A percentile compares a stretch with the other conserved stretches of the same genome.
These are phyloP conservation scores for Cataglyphis albicans DNA, from an alignment of 2,888 invertebrate genomes.

Conservation along the genomic window DNA sequence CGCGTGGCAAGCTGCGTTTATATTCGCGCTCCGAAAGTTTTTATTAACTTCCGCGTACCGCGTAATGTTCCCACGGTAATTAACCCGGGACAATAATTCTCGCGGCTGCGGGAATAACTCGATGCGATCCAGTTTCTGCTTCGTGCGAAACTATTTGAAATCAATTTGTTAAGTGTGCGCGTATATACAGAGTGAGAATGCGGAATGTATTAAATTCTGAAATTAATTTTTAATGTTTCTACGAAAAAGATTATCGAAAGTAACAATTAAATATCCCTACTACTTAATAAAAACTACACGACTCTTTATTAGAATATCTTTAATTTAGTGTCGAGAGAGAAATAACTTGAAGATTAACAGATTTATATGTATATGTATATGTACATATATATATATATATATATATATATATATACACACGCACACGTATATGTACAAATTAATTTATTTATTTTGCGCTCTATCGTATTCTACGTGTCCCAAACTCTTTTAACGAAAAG, in stretches of 20 bases:
- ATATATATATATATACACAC: not conserved
- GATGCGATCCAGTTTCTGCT: conserved; percentile 47
- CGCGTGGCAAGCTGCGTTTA: conserved; percentile 48
- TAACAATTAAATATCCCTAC: conserved; percentile 3
- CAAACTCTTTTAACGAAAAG: not conserved
- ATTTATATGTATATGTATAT: no score
- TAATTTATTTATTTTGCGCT: not conserved
- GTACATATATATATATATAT: not conserved
- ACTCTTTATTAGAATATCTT: not conserved
- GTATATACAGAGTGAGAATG: conserved; percentile 13
- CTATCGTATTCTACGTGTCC: not conserved
- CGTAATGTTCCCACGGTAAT: conserved; percentile 57
- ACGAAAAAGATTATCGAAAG: not conserved
- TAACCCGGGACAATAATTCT: conserved; percentile 57
- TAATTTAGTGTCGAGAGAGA: not conserved
- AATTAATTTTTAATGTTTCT: conserved; percentile 32
- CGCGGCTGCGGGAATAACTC: conserved; percentile 51
- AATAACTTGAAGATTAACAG: not conserved
- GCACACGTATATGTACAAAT: no score
- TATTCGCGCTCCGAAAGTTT: conserved; percentile 57
- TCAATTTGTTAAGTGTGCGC: conserved; percentile 54
- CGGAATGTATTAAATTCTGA: not conserved
- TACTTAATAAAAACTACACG: not conserved
- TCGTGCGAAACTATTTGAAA: conserved; percentile 49
- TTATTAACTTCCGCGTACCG: conserved; percentile 57